Percentiles rank a stretch among this genome's conserved stretches.
Evolutionary conservation across 2,113 vertebrate species (phyloP).

Genomic region (Rhadina sibilatrix): DNA sequence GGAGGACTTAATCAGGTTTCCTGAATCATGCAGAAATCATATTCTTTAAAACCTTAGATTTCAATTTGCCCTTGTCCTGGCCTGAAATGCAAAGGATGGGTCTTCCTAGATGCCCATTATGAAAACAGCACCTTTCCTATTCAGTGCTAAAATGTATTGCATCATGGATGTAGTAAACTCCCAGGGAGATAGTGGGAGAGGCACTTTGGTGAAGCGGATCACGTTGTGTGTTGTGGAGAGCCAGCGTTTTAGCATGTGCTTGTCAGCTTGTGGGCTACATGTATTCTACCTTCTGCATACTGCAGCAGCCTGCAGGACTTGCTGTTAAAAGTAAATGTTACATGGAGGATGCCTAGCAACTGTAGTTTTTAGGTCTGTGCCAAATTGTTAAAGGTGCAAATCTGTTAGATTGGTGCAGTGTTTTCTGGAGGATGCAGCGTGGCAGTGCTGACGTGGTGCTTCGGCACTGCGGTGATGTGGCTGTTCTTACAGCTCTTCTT

Average conservation of each 20-base stretch:
- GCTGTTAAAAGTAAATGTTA: slow-evolving; percentile 25
- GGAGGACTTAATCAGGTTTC: background rate
- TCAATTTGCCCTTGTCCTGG: background rate
- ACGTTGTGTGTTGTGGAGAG: background rate
- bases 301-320: slow-evolving; percentile 22
- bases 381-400: slow-evolving; percentile 35
- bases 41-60: background rate
- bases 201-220: fast-evolving
- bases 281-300: background rate
- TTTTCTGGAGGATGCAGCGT: background rate
- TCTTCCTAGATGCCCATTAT: background rate
- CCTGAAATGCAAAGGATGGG: background rate
- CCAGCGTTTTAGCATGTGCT: background rate
- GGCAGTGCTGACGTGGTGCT: background rate
- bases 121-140: background rate
- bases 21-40: background rate
- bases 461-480: background rate
- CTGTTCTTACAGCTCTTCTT: background rate
- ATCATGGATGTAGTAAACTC: background rate
- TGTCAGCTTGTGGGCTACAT: background rate
- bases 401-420: background rate
- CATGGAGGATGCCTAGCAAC: slow-evolving; percentile 55
- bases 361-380: slow-evolving; percentile 26
- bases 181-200: background rate
- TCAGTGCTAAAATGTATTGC: fast-evolving